phyloP scores from a whole-genome alignment of 23 tunicate species.

The Diplosoma virens region DNA sequence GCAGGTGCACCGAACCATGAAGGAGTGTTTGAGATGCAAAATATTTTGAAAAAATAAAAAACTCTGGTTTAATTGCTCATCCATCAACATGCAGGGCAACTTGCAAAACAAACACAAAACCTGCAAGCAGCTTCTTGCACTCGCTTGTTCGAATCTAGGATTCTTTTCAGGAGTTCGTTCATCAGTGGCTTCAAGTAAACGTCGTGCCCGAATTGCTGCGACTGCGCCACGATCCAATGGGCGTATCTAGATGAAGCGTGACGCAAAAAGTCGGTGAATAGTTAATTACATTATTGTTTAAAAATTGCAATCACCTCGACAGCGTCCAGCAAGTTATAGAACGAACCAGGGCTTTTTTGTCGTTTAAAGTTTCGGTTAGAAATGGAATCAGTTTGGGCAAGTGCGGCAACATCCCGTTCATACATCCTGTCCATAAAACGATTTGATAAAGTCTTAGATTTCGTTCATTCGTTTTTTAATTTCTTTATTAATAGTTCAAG shows the following conservation, averaged over 20 bases:
- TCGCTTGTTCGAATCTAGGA: slow-evolving; percentile 91
- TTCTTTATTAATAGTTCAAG: no score
- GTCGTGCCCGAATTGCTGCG: slow-evolving; percentile 89
- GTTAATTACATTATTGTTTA: background rate
- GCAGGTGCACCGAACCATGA: no score
- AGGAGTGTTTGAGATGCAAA: no score
- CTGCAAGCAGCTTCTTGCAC: slow-evolving; percentile 99
- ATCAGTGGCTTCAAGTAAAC: slow-evolving; percentile 89
- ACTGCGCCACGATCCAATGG: slow-evolving; percentile 95
- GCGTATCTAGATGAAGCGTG: slow-evolving; percentile 57
- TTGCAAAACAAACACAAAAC: slow-evolving; percentile 12
- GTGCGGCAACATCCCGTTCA: slow-evolving; percentile 96
- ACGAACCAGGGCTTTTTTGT: slow-evolving; percentile 92
- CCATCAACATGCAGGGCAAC: no score
- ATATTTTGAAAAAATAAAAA: no score
- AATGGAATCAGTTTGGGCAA: slow-evolving; percentile 95
- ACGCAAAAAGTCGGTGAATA: no score
- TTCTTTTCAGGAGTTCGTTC: slow-evolving; percentile 87
- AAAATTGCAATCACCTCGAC: slow-evolving; percentile 65
- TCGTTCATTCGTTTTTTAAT: no score
- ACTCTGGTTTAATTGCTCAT: no score
- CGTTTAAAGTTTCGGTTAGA: slow-evolving; percentile 82
- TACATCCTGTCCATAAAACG: slow-evolving; percentile 61
- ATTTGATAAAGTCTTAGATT: no score
- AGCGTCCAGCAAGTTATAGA: slow-evolving; percentile 98